Base-by-base conservation (phyloP, 53 echinoderm and acorn worm genomes). In the Astropecten irregularis region DNA sequence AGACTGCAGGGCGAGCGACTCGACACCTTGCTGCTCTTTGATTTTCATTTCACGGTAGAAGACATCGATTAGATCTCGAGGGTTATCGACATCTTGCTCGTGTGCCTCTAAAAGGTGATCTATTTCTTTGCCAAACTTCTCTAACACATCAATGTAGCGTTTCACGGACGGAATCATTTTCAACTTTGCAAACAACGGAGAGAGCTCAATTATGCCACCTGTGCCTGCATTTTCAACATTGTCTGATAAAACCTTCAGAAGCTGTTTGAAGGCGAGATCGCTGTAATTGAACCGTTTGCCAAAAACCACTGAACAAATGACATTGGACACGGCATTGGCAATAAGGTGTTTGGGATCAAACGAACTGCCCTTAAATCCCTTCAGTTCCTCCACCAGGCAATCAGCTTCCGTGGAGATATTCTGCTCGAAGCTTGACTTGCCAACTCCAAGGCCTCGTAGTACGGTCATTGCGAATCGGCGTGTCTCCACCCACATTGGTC, bases 201-300 rank as follows among this genome's bases (percentile, higher is more conserved):
- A 65, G 65, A 65, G 37, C 27, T 65, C 65, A n/a, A 65, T 37
- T n/a, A 38, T 38, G 38, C 65, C 65, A 0, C 65, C 65, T 2
- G 65, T 38, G 5, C 65, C 65, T 4, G 37, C 27, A 35, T 74
- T 21, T 6, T 85, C 48, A 38, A 76, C 66, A 30, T 76, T 66
- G 52, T n/a, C n/a, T n/a, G n/a, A n/a, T n/a, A n/a, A n/a, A n/a
- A n/a, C n/a, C n/a, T n/a, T n/a, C n/a, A n/a, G n/a, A n/a, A n/a
- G n/a, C n/a, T n/a, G n/a, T n/a, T n/a, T n/a, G n/a, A n/a, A n/a
- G n/a, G n/a, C n/a, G n/a, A n/a, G n/a, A n/a, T n/a, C n/a, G n/a
- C n/a, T n/a, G n/a, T n/a, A n/a, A n/a, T n/a, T n/a, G n/a, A 86
- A 86, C 28, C 77, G 53, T 42, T 59, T 33, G 22, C 86, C 86